Evolutionary conservation across 92 coral and sea anemone genomes (phyloP).

Genomic region (Parazoanthus darwini): DNA sequence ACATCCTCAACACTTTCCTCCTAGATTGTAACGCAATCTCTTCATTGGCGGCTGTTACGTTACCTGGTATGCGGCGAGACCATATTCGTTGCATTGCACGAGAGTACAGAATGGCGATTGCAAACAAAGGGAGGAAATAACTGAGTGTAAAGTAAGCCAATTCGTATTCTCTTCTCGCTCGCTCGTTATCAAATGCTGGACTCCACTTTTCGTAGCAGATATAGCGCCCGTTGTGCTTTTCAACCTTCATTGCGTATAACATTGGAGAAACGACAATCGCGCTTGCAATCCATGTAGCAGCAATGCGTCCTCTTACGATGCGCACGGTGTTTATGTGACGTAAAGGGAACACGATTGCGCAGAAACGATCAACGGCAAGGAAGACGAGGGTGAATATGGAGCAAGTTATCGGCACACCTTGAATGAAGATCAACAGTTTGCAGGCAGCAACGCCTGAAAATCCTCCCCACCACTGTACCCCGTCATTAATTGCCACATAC

Average conservation of each 20-base stretch:
- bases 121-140: slow-evolving; percentile 53
- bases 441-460: slow-evolving; percentile 38
- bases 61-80: slow-evolving; percentile 71
- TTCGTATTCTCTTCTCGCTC: slow-evolving; percentile 34
- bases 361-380: slow-evolving; percentile 66
- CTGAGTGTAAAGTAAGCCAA: slow-evolving; percentile 46
- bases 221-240: slow-evolving; percentile 11
- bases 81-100: slow-evolving; percentile 58
- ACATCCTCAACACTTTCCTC: slow-evolving; percentile 55
- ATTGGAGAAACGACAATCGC: slow-evolving; percentile 52
- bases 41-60: slow-evolving; percentile 63
- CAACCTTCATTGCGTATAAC: slow-evolving; percentile 48
- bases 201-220: slow-evolving; percentile 51
- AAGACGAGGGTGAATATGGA: slow-evolving; percentile 61
- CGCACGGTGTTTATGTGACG: slow-evolving; percentile 47
- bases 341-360: slow-evolving; percentile 54
- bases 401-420: slow-evolving; percentile 50
- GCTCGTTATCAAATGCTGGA: slow-evolving; percentile 35
- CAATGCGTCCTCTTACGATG: slow-evolving; percentile 57
- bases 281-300: slow-evolving; percentile 56
- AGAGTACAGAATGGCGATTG: slow-evolving; percentile 56
- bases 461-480: slow-evolving; percentile 38
- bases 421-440: slow-evolving; percentile 30
- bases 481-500: background rate
- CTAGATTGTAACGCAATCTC: slow-evolving; percentile 50